Base-by-base conservation (phyloP, 2,113 vertebrate species). In the Trochalopteron elliotii region DNA sequence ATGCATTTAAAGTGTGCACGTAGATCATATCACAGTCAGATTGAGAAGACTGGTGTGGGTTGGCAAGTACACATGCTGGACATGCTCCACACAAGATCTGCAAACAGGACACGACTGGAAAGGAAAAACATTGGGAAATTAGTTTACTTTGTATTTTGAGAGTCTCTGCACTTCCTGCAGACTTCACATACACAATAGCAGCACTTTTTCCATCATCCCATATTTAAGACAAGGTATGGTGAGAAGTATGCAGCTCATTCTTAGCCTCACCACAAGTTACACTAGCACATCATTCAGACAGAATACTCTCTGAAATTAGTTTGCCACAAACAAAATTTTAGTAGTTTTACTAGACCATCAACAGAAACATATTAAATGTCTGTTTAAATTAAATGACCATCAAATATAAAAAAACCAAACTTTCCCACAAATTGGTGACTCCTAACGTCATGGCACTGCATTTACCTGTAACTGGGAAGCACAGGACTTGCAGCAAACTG, bases 21-120 rank as follows among this genome's bases (percentile, higher is more conserved):
- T 9, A n/a, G 56, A 31, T 98, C 90, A 98, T 92, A 98, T 98
- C 67, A 99, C 95, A 61, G 98, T 98, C 89, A 99, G 98, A 96
- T 98, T 99, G 82, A 99, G 98, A 10, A 99, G 98, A 96, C 99
- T 99, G 97, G 99, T 99, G 97, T 99, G 99, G 39, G 99, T 99
- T 80, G 99, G 99, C 96, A 99, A 97, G 93, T 99, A 99, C 93
- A 99, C 98, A 9, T 99, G 99, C 98, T 99, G 99, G 69, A 99
- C 98, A 16, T 99, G 99, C 59, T 99, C 99, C 86, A 99, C 99
- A 12, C 96, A 97, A 0, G 99, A 99, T 59, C 99, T 98, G 96
- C 99, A 99, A 82, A 99, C 99, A 0, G 99, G 99, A 95, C 99
- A 99, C 0, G 96, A 97, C 99, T 99, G 97, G 13, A 96, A 97